Percentiles rank a stretch among this genome's conserved stretches.
phyloP scores from a whole-genome alignment of 2,113 vertebrate genomes.

The Microtus richardsoni region DNA sequence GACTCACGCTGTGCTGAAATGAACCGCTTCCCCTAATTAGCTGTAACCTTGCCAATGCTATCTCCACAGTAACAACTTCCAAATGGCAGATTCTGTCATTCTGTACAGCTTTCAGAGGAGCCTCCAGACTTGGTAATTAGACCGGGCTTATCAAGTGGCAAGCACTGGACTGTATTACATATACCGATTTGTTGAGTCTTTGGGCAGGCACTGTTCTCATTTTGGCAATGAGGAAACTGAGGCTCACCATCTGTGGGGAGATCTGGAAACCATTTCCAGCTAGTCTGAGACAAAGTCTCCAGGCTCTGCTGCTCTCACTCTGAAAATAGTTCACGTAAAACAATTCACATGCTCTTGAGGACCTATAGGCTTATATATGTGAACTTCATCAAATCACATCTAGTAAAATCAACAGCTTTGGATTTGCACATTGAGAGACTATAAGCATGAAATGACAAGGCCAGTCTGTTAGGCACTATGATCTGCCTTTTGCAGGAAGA shows the following conservation, averaged over 20 bases:
- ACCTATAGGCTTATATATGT: neutral
- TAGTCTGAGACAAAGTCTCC: neutral
- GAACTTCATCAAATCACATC: neutral
- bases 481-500: neutral
- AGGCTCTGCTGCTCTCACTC: neutral
- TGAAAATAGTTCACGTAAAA: neutral
- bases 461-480: neutral
- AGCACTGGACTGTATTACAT: neutral
- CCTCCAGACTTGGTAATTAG: neutral
- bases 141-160: slow-evolving; percentile 2
- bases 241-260: neutral
- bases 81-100: slow-evolving; percentile 2
- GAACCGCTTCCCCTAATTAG: neutral
- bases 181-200: neutral
- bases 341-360: neutral
- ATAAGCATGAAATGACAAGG: neutral
- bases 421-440: neutral
- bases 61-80: neutral
- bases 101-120: neutral
- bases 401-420: slow-evolving; percentile 12
- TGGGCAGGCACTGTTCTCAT: neutral
- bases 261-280: neutral
- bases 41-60: neutral
- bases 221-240: slow-evolving; percentile 28
- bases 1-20: slow-evolving; percentile 5